These are phyloP conservation scores for Ancistrus triradiatus DNA, from an alignment of 2,113 vertebrate species.

Conservation along the genomic window DNA sequence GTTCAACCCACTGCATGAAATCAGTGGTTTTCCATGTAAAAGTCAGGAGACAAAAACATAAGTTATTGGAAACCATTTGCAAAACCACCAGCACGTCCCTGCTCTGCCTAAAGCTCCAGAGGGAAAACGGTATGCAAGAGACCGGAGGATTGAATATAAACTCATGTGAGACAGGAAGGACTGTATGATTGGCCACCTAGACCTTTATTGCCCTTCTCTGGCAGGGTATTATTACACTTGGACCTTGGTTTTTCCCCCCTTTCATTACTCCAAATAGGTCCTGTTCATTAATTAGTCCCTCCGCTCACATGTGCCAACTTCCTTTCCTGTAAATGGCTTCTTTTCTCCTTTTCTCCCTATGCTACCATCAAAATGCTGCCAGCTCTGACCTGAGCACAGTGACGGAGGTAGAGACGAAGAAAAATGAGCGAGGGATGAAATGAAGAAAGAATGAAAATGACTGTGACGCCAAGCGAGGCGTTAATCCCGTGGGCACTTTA, in stretches of 20 bases:
- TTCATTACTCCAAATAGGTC: conserved; percentile 56
- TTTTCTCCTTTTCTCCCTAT: conserved; percentile 4
- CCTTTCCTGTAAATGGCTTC: conserved; percentile 39
- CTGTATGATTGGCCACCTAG: conserved; percentile 12
- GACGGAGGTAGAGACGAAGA: conserved; percentile 15
- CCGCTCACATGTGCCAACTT: conserved; percentile 49
- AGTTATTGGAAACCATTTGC: not conserved
- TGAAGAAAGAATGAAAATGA: conserved; percentile 31
- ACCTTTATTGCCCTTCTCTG: conserved; percentile 42
- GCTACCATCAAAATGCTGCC: conserved; percentile 36
- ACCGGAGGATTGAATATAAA: no score
- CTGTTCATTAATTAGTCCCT: conserved; percentile 65
- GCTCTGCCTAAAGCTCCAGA: not conserved
- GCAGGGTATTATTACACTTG: conserved; percentile 61
- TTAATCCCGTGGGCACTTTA: conserved; percentile 47
- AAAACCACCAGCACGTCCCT: not conserved
- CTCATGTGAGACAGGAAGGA: not conserved
- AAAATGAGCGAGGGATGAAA: conserved; percentile 25
- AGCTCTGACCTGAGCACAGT: conserved; percentile 27
- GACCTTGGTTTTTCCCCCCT: conserved; percentile 15
- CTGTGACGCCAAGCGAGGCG: conserved; percentile 51
- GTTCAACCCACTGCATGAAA: no score
- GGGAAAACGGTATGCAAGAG: conserved; percentile 31
- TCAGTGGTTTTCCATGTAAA: not conserved
- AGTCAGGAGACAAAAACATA: not conserved